Percentiles rank a stretch among this genome's conserved stretches.
phyloP scores from a whole-genome alignment of 1,140 invertebrate genomes.

The Zaprionus africanus region DNA sequence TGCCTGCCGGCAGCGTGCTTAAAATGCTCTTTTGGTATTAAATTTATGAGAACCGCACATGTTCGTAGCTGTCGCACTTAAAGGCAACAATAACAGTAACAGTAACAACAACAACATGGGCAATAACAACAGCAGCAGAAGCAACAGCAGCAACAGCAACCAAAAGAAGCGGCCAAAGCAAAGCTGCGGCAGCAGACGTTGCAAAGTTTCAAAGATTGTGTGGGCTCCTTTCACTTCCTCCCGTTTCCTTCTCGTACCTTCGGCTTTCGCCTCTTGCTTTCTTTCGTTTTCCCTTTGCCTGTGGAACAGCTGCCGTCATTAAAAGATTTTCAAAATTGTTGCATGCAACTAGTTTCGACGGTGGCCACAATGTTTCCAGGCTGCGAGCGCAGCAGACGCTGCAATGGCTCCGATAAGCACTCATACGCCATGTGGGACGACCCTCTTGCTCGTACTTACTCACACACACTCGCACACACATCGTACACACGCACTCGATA shows the following conservation, averaged over 20 bases:
- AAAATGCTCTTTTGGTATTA: constrained; percentile 76
- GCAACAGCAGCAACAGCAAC: constrained; percentile 26
- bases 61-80: constrained; percentile 59
- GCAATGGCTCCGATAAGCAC: constrained; percentile 22
- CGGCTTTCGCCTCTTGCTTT: background rate
- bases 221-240: background rate
- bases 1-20: constrained; percentile 54
- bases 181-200: constrained; percentile 12
- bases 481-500: constrained; percentile 35
- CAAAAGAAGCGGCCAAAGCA: constrained; percentile 24
- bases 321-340: constrained; percentile 73
- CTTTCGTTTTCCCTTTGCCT: constrained; percentile 40
- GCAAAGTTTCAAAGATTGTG: constrained; percentile 29
- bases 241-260: background rate
- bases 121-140: constrained; percentile 16
- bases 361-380: constrained; percentile 62
- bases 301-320: constrained; percentile 70
- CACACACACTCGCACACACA: background rate
- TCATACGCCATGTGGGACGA: constrained; percentile 50
- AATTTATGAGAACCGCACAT: constrained; percentile 80
- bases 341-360: constrained; percentile 43
- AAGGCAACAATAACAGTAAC: constrained; percentile 52
- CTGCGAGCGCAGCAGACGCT: constrained; percentile 51
- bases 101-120: constrained; percentile 17
- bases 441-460: background rate